phyloP scores from a whole-genome alignment of 2,797 vertebrate species.

The Poeciliopsis paucimaculata region DNA sequence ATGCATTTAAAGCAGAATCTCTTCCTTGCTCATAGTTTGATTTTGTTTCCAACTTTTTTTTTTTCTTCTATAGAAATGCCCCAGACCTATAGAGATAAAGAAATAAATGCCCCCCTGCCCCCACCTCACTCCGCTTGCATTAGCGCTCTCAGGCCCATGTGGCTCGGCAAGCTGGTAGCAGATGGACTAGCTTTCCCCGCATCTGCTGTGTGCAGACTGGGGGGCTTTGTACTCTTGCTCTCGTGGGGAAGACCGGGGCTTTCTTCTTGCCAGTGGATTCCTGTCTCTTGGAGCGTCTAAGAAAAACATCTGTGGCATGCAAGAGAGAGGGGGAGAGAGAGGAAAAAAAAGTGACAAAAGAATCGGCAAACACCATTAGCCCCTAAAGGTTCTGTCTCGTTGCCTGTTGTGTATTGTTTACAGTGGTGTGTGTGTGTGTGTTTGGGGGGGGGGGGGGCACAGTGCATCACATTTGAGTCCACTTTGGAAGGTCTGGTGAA shows the following conservation, averaged over 20 bases:
- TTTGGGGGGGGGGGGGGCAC: constrained; percentile 68
- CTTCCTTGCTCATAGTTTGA: background rate
- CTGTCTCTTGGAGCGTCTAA: constrained; percentile 98
- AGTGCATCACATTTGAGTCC: constrained; percentile 81
- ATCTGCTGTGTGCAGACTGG: constrained; percentile 98
- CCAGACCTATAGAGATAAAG: constrained; percentile 41
- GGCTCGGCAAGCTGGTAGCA: constrained; percentile 95
- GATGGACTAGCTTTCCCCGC: constrained; percentile 96
- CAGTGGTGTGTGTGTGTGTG: constrained; percentile 60
- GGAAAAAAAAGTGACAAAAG: constrained; percentile 88
- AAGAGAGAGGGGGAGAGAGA: constrained; percentile 79
- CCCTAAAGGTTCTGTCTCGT: constrained; percentile 91
- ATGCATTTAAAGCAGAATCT: background rate
- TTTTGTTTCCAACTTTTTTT: constrained; percentile 35
- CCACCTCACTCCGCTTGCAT: constrained; percentile 73
- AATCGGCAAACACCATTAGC: constrained; percentile 96
- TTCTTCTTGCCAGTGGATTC: constrained; percentile 99
- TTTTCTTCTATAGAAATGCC: constrained; percentile 73
- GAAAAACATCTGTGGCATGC: constrained; percentile 97
- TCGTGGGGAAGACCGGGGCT: constrained; percentile 93
- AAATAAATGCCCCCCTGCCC: constrained; percentile 18
- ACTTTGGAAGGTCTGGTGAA: background rate
- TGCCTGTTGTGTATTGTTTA: constrained; percentile 91
- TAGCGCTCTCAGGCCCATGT: constrained; percentile 95
- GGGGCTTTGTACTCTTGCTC: constrained; percentile 96